Evolutionary conservation across 2,797 vertebrate genomes (phyloP), one percentile per base, ranked within the genome.

Genomic region (Balearica regulorum): DNA sequence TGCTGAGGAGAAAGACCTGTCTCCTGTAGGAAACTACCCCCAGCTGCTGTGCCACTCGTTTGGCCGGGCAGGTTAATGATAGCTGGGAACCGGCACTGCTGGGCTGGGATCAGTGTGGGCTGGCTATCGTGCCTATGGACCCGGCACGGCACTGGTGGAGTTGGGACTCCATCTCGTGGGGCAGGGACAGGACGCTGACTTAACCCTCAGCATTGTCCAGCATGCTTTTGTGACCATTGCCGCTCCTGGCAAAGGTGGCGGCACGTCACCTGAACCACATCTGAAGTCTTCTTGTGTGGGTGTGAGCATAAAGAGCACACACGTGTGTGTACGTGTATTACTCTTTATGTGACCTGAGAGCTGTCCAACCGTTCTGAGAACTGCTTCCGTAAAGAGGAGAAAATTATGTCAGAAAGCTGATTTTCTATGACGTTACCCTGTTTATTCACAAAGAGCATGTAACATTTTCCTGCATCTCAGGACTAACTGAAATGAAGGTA

Each of bases 241-340:
- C 6, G 8, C 5, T 44, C 21, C 35, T 13, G 49, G 19, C 0
- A 0, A 54, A 53, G 25, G 55, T 55, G 91, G 79, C 10, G 1
- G 28, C 69, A 37, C 4, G 0, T 55, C 6, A 1, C 6, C 35
- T 2, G 1, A 21, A 10, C 28, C 3, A 1, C 43, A 4, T 16
- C 22, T 33, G 61, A 17, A 61, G 7, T 18, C 33, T 62, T 90
- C 44, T 18, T 29, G 31, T 41, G 31, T 2, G 3, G 29, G 8
- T 82, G 41, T 11, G 8, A 65, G 31, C 0, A 1, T 7, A 9
- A 64, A 29, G 49, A 79, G 16, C 39, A 15, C 41, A n/a, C 22
- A 18, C 0, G 0, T 1, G 3, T 21, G 28, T 28, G 3, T n/a
- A 19, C 0, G 0, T 46, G 6, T 48, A 4, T 13, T 60, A 15